A percentile compares a stretch with the other conserved stretches of the same genome.
These are phyloP conservation scores for Microtus oregoni DNA, from an alignment of 2,113 vertebrate genomes.

Conservation along the genomic window DNA sequence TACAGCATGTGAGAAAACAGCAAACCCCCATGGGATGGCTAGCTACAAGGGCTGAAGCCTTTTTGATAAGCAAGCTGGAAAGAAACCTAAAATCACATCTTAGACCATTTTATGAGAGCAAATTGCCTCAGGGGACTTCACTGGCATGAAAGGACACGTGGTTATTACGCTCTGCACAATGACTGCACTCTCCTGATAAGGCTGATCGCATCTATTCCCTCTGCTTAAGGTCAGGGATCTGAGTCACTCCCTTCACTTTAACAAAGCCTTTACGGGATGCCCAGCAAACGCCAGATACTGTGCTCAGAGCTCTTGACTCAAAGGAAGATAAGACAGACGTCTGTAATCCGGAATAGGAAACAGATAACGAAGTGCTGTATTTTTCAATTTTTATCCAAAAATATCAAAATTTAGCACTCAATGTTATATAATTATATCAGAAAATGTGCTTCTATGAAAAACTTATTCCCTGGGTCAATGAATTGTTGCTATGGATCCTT, in stretches of 20 bases:
- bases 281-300: not conserved
- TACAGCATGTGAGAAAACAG: not conserved
- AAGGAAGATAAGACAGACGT: not conserved
- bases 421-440: not conserved
- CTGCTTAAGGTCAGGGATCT: not conserved
- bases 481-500: conserved; percentile 25
- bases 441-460: conserved; percentile 35
- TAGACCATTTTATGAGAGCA: conserved; percentile 12
- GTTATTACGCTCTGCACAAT: not conserved
- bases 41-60: not conserved
- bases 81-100: not conserved
- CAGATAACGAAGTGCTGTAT: not conserved
- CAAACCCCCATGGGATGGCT: not conserved
- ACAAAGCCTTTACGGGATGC: not conserved
- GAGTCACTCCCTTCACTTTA: not conserved
- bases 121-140: not conserved
- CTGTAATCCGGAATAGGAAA: conserved; percentile 3
- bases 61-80: not conserved
- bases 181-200: not conserved
- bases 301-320: not conserved
- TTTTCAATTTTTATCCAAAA: conserved; percentile 53
- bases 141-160: not conserved
- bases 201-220: not conserved
- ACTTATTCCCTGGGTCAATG: not conserved
- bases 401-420: not conserved